Base-by-base conservation (phyloP, 53 echinoderm and acorn worm genomes). In the Arbacia lixula region DNA sequence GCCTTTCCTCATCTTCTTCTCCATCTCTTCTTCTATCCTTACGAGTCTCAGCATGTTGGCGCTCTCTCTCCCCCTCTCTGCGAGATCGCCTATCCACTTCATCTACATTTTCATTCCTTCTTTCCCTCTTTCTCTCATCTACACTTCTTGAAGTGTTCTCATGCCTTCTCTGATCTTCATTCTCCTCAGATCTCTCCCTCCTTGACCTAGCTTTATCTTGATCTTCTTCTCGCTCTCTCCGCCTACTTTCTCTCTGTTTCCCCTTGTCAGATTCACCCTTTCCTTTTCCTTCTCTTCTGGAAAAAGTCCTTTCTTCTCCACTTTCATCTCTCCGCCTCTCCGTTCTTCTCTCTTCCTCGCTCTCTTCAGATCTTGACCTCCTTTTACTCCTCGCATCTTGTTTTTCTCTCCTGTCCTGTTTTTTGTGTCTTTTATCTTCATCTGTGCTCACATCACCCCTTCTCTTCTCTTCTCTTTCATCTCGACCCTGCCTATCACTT, bases 241-340 rank as follows among this genome's bases (percentile, higher is more conserved):
- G n/a, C n/a, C n/a, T n/a, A n/a, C n/a, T n/a, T n/a, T n/a, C n/a
- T n/a, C n/a, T n/a, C n/a, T n/a, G n/a, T n/a, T n/a, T n/a, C n/a
- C n/a, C n/a, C n/a, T n/a, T n/a, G n/a, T n/a, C n/a, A n/a, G n/a
- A n/a, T n/a, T n/a, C n/a, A n/a, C n/a, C n/a, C n/a, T n/a, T n/a
- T n/a, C n/a, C 50, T 72, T 25, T 72, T 6, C 68, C 10, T 68
- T 68, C 28, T 30, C 34, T 19, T 68, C 68, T 68, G 32, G 32
- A n/a, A 68, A 27, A 9, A 9, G 6, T 6, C 19, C 37, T 68
- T 68, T 28, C 36, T 36, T 32, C 30, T 42, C 33, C 42, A 1
- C 3, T 35, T 66, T 20, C 52, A 49, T 25, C 24, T 61, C 10
- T 67, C 84, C 32, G 21, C 6, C 36, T 64, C 67, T 17, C 32